Percentiles rank a stretch among this genome's conserved stretches.
Conservation (phyloP, 2,888 invertebrate genomes). For the Drosophila helvetica region DNA sequence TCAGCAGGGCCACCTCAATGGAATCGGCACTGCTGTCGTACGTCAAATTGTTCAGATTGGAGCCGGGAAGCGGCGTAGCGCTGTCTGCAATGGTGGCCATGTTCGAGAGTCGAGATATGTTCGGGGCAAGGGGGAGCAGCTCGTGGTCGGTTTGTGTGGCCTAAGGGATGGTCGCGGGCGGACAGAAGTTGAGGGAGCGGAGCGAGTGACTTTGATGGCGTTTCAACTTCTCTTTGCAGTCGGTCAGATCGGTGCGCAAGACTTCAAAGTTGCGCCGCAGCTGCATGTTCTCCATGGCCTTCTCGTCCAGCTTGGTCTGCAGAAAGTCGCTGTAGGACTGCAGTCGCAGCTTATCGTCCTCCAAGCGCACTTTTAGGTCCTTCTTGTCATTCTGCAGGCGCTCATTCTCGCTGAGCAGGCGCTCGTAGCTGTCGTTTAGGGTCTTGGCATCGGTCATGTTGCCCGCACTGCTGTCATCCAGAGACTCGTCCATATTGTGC, state of each 20-base stretch:
- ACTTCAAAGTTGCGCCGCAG: conserved; percentile 73
- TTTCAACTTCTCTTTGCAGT: conserved; percentile 73
- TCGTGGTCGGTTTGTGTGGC: conserved; percentile 78
- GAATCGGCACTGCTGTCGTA: conserved; percentile 58
- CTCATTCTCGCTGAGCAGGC: conserved; percentile 63
- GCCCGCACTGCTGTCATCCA: conserved; percentile 35
- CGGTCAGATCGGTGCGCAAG: conserved; percentile 73
- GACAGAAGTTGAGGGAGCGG: conserved; percentile 17
- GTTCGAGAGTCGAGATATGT: too few species aligned
- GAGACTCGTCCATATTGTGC: conserved; percentile 43
- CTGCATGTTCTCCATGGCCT: conserved; percentile 69
- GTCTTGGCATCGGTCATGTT: conserved; percentile 1
- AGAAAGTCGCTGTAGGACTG: conserved; percentile 69
- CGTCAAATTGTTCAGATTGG: conserved; percentile 45
- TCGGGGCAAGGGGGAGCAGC: conserved; percentile 13
- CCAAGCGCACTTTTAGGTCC: conserved; percentile 49
- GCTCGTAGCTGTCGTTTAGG: conserved; percentile 43
- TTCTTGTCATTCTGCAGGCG: conserved; percentile 50
- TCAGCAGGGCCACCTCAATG: conserved; percentile 54
- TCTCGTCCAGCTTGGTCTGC: conserved; percentile 70
- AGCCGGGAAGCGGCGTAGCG: conserved; percentile 51
- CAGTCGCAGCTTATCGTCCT: conserved; percentile 64
- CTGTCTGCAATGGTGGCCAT: conserved; percentile 7
- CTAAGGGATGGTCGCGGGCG: conserved; percentile 29
- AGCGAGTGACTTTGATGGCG: conserved; percentile 32